phyloP scores from a whole-genome alignment of 2,888 invertebrate species.

The Xylocampa areola region DNA sequence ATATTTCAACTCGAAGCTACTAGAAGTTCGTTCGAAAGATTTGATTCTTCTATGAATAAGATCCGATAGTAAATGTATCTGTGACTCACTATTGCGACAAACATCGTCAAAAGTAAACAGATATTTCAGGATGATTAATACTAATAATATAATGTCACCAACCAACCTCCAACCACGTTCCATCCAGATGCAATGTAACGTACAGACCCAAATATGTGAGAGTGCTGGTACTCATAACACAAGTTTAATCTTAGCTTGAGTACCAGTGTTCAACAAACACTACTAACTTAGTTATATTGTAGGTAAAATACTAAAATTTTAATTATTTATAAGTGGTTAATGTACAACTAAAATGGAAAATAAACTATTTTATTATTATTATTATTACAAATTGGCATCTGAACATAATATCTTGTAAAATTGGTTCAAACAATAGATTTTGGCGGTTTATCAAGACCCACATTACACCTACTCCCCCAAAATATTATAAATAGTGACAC shows the following conservation, averaged over 20 bases:
- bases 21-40: not conserved
- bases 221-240: too few relatives aligned
- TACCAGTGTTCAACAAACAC: too few relatives aligned
- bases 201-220: too few relatives aligned
- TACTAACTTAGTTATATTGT: too few relatives aligned
- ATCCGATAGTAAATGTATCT: not conserved
- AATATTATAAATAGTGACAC: conserved; percentile 23
- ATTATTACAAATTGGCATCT: conserved; percentile 12
- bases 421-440: conserved; percentile 25
- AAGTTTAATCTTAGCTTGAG: too few relatives aligned
- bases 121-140: conserved; percentile 29
- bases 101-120: conserved; percentile 12
- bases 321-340: too few relatives aligned
- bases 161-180: too few relatives aligned
- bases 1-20: conserved; percentile 6
- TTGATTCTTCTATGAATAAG: not conserved
- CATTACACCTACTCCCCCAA: conserved; percentile 19
- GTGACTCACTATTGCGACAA: conserved; percentile 16
- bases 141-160: too few relatives aligned
- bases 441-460: conserved; percentile 35
- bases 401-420: conserved; percentile 25
- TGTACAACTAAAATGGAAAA: too few relatives aligned
- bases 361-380: too few relatives aligned
- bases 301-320: too few relatives aligned
- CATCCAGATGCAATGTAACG: too few relatives aligned